Evolutionary conservation across 2,113 vertebrate genomes (phyloP), one percentile per base, ranked within the genome.

Genomic region (Apistogramma diplotaenia): DNA sequence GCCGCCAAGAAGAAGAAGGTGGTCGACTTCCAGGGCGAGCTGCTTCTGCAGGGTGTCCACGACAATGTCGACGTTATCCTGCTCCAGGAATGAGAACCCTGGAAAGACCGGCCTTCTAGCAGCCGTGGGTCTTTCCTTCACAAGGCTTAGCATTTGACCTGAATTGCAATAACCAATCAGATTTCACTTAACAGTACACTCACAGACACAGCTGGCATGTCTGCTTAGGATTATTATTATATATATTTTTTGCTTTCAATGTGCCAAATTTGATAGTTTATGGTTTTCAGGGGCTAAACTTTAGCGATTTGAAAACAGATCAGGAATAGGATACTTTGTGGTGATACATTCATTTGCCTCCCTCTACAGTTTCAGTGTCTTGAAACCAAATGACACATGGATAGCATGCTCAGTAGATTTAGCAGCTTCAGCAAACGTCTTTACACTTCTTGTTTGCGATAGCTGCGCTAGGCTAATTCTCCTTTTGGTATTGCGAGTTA

Each of bases 1-100:
- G 98, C 98, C 0, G 98, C 97, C 33, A 99, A 99, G 87, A 95
- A 91, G 78, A 96, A 93, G 84, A 97, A 98, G 89, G 79, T 98
- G 13, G 37, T 99, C 57, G 88, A 74, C 0, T 99, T 97, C 37
- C 31, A 95, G 15, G 95, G 96, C 40, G 97, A 99, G 80, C 85
- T 99, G 11, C 97, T 99, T 43, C 87, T 99, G 62, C 98, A 99
- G 92, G 98, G 98, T 3, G 97, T 98, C 88, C 98, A 99, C 19
- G 98, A 99, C 85, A 79, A 98, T 0, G 96, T 97, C 1, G 97
- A 99, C 6, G 95, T 99, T 56, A 16, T 96, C 78, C 92, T 99
- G 79, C 94, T 99, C 35, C 82, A 96, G 84, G 95, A 97, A 56
- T 98, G 93, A 95, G 25, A 21, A 31, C 43, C 27, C 2, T 1